These are phyloP conservation scores for Cataglyphis cursor DNA, from an alignment of 2,888 invertebrate genomes.

Conservation along the genomic window DNA sequence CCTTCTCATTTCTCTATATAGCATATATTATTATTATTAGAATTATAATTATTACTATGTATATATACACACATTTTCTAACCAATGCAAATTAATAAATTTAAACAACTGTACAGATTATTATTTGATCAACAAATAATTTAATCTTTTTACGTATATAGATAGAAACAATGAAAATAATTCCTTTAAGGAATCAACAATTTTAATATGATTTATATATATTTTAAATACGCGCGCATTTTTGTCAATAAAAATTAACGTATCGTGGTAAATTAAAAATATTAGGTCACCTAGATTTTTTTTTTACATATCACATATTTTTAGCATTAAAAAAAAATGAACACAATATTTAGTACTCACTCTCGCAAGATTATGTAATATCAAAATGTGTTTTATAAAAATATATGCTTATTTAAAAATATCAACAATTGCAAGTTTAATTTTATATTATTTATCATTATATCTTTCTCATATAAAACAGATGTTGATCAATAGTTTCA, in stretches of 20 bases:
- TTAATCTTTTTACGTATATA: neutral
- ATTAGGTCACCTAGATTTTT: neutral
- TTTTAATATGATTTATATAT: neutral
- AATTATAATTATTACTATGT: slow-evolving; percentile 19
- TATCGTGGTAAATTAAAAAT: neutral
- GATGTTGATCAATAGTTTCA: neutral
- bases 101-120: slow-evolving; percentile 2
- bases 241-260: neutral
- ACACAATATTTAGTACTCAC: neutral
- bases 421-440: neutral
- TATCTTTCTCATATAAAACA: neutral
- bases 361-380: neutral
- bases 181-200: neutral
- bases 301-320: neutral
- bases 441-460: neutral
- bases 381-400: neutral
- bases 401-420: neutral
- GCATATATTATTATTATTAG: slow-evolving; percentile 1
- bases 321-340: neutral
- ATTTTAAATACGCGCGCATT: neutral
- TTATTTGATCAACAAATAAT: neutral
- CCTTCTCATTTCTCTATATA: neutral
- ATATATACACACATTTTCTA: neutral
- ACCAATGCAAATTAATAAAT: neutral
- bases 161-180: neutral